A percentile compares a stretch with the other conserved stretches of the same genome.
Conservation (phyloP, 2,888 invertebrate species). For the Athrips mouffetella region DNA sequence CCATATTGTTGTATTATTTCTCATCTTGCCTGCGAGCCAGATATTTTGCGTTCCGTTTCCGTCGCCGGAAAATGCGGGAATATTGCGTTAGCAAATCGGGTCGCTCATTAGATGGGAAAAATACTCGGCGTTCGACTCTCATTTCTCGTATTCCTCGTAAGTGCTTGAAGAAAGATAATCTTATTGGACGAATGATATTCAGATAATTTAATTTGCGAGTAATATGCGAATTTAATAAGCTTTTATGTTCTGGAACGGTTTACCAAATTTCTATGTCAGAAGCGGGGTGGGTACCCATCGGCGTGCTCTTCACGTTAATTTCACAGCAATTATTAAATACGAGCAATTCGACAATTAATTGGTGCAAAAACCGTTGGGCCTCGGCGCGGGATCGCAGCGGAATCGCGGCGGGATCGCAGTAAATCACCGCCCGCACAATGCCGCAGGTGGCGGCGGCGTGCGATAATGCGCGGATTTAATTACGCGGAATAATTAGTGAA, state of each 20-base stretch:
- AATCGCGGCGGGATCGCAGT: conserved; percentile 71
- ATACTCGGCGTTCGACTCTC: neutral
- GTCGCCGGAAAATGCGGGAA: conserved; percentile 15
- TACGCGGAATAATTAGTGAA: conserved; percentile 79
- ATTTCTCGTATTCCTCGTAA: no score
- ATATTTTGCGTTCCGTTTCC: conserved; percentile 40
- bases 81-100: conserved; percentile 8
- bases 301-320: conserved; percentile 61
- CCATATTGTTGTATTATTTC: conserved; percentile 67
- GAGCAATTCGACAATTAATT: conserved; percentile 76
- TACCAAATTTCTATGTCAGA: conserved; percentile 9
- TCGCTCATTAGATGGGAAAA: conserved; percentile 11
- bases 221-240: neutral
- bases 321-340: conserved; percentile 72
- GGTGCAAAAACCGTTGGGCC: conserved; percentile 71
- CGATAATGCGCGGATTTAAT: conserved; percentile 77
- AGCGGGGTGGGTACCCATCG: conserved; percentile 18
- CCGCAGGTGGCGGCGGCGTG: conserved; percentile 75
- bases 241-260: neutral
- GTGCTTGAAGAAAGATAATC: no score
- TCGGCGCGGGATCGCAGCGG: conserved; percentile 63
- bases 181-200: no score
- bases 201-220: no score
- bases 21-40: conserved; percentile 47
- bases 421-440: conserved; percentile 76